A percentile compares a stretch with the other conserved stretches of the same genome.
phyloP scores from a whole-genome alignment of 2,797 vertebrate genomes.

The Eleutherodactylus coqui region DNA sequence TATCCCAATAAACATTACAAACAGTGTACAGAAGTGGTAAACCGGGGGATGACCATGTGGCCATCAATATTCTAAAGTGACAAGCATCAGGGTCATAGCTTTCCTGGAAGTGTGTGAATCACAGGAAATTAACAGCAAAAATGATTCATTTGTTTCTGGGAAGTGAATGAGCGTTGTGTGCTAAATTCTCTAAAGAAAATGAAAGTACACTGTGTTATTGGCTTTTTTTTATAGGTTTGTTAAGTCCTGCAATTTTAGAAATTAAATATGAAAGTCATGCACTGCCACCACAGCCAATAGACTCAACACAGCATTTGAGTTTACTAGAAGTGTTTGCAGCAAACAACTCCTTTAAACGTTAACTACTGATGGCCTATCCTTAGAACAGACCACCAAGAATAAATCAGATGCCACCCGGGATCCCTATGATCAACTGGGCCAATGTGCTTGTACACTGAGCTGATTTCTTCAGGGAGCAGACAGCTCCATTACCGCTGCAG shows the following conservation, averaged over 20 bases:
- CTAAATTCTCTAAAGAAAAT: not conserved
- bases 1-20: not conserved
- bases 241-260: not conserved
- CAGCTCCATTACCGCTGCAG: too few relatives aligned
- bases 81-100: not conserved
- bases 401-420: too few relatives aligned
- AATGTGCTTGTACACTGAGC: too few relatives aligned
- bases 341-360: too few relatives aligned
- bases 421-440: too few relatives aligned
- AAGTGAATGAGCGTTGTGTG: not conserved
- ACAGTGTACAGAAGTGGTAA: not conserved
- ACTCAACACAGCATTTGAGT: too few relatives aligned
- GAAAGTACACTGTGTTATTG: not conserved
- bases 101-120: conserved; percentile 47
- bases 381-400: too few relatives aligned
- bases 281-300: too few relatives aligned
- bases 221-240: not conserved
- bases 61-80: not conserved
- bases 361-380: too few relatives aligned
- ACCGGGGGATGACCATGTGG: not conserved
- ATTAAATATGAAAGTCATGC: too few relatives aligned
- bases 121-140: conserved; percentile 21
- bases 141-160: conserved; percentile 33
- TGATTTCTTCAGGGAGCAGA: too few relatives aligned
- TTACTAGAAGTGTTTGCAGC: too few relatives aligned